These are phyloP conservation scores for Psammodynastes pulverulentus DNA, from an alignment of 2,113 vertebrate genomes.

Conservation along the genomic window DNA sequence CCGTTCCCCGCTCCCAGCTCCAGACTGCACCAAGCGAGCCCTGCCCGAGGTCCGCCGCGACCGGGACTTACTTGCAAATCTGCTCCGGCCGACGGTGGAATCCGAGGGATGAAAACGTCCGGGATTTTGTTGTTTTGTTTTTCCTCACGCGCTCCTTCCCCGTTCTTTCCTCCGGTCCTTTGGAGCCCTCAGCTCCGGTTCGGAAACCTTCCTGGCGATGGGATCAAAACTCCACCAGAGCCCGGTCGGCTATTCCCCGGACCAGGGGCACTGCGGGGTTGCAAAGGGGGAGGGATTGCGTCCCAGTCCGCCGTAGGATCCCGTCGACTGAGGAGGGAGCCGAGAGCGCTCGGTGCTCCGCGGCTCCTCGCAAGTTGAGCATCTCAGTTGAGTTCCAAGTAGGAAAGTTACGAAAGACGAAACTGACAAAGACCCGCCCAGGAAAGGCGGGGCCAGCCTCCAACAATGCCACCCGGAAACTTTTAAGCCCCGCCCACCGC, in stretches of 20 bases:
- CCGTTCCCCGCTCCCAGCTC: not conserved
- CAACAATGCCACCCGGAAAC: constrained; percentile 44
- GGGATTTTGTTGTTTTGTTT: not conserved
- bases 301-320: not conserved
- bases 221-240: not conserved
- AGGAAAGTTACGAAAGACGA: constrained; percentile 28
- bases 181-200: not conserved
- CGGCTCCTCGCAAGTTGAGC: constrained; percentile 57
- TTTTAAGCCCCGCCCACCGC: constrained; percentile 24
- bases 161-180: not conserved
- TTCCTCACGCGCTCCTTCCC: not conserved
- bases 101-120: not conserved
- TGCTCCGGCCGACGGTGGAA: constrained; percentile 33
- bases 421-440: constrained; percentile 7
- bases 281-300: not conserved
- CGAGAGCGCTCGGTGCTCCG: constrained; percentile 60
- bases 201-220: not conserved
- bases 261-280: not conserved
- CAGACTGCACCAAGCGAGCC: not conserved
- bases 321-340: constrained; percentile 42
- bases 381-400: constrained; percentile 57
- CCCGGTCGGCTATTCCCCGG: not conserved
- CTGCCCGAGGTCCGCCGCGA: not conserved
- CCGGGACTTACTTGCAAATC: constrained; percentile 54
- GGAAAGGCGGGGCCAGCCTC: not conserved